phyloP scores from a whole-genome alignment of 1,140 invertebrate species.

The Cephus cinctus region DNA sequence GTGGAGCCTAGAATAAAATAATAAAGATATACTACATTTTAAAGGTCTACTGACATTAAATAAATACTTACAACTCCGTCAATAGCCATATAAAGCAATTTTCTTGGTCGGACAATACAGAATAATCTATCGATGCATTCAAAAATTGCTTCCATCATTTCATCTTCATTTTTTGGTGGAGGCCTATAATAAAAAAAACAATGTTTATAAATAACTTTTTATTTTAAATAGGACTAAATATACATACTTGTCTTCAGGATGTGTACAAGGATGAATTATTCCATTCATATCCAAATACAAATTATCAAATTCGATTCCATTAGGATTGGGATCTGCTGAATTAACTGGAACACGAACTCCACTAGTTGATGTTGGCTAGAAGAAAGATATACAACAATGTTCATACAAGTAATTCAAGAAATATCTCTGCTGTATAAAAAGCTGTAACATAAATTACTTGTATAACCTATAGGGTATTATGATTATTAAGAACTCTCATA shows the following conservation, averaged over 20 bases:
- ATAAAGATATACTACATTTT: conserved; percentile 2
- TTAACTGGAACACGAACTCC: conserved; percentile 74
- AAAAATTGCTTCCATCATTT: conserved; percentile 99
- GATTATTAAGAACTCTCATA: not conserved
- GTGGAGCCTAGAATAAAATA: conserved; percentile 69
- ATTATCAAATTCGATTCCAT: conserved; percentile 98
- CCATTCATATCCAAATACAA: conserved; percentile 99
- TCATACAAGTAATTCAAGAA: conserved; percentile 17
- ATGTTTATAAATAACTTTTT: not conserved
- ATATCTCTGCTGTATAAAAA: conserved; percentile 12
- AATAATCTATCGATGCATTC: conserved; percentile 98
- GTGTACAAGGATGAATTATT: conserved; percentile 99
- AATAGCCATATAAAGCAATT: conserved; percentile 98
- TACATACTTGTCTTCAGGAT: conserved; percentile 93
- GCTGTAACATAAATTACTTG: conserved; percentile 1
- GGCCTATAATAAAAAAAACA: conserved; percentile 63
- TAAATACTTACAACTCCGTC: conserved; percentile 86
- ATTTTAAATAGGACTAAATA: not conserved
- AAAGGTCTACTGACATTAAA: not conserved
- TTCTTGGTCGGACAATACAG: conserved; percentile 91
- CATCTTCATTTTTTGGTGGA: conserved; percentile 97
- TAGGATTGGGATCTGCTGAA: conserved; percentile 88
- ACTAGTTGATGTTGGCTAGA: conserved; percentile 62
- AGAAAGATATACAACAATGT: conserved; percentile 25
- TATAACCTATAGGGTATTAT: conserved; percentile 14